A percentile compares a stretch with the other conserved stretches of the same genome.
These are phyloP conservation scores for Samia ricini DNA, from an alignment of 1,140 invertebrate species.

Conservation along the genomic window DNA sequence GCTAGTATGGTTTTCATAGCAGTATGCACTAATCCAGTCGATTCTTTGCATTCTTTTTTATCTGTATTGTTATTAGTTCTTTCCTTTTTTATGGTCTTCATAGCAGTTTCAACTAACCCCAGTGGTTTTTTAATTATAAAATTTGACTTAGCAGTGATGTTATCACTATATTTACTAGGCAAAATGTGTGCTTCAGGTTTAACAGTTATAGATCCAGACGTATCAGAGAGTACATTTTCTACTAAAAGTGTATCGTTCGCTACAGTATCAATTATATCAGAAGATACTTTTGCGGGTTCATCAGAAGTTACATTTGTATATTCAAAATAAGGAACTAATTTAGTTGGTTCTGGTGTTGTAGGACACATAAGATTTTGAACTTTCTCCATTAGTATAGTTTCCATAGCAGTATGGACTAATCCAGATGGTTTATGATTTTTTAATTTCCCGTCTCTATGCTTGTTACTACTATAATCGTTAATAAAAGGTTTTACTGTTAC, in stretches of 20 bases:
- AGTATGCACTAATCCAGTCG: constrained; percentile 17
- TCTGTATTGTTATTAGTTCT: neutral
- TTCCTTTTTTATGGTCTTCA: constrained; percentile 18
- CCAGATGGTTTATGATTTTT: constrained; percentile 15
- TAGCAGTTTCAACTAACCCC: constrained; percentile 17
- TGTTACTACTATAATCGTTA: neutral
- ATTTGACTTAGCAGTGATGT: neutral
- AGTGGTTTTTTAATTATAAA: constrained; percentile 5
- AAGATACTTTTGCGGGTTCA: constrained; percentile 8
- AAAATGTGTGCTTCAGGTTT: neutral
- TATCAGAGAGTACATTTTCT: constrained; percentile 19
- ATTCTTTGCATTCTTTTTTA: constrained; percentile 4
- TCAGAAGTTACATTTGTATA: constrained; percentile 12
- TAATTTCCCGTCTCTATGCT: constrained; percentile 10
- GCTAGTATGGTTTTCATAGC: constrained; percentile 19
- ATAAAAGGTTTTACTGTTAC: constrained; percentile 3
- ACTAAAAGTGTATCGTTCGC: constrained; percentile 58
- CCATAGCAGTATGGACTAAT: constrained; percentile 27
- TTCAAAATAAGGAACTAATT: neutral
- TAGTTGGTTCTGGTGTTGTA: constrained; percentile 13
- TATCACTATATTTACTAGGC: neutral
- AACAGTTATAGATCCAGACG: neutral
- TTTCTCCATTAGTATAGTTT: constrained; percentile 31
- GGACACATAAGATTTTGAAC: constrained; percentile 22
- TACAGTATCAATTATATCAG: constrained; percentile 51